Evolutionary conservation across 2,888 invertebrate genomes (phyloP), one percentile per base, ranked within the genome.

Genomic region (Temnothorax unifasciatus): DNA sequence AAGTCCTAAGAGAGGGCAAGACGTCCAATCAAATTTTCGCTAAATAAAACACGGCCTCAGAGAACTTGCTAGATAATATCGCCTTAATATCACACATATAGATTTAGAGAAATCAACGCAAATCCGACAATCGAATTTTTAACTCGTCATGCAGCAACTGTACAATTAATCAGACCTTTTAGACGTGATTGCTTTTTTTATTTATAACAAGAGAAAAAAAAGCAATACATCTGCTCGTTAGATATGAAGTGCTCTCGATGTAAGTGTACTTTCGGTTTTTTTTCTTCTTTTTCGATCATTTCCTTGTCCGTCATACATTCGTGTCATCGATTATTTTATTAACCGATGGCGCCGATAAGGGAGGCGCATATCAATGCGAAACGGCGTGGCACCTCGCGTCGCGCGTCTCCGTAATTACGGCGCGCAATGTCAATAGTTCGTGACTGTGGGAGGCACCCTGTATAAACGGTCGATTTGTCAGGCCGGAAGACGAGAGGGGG

Each of bases 391-490:
- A 47, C 38, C 38, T 74, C 61, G 34, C 50, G 13, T 41, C 63
- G 54, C 54, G 64, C 54, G 64, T 79, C 57, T 69, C 73, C 59
- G 34, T 79, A 81, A 81, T 81, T 81, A 81, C 59, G 73, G 47
- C 59, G 73, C 73, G 79, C 79, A 73, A 47, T 81, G 73, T 81
- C 79, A 81, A 73, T 81, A 81, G 47, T 73, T 81, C 59, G 73
- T 81, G 79, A 81, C 73, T 73, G 69, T 76, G 79, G 77, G 81
- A 84, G 89, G 83, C 77, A 89, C 61, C 79, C 74, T 85, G 73
- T 85, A 82, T 87, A 85, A 89, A 79, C 83, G 89, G 88, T 85
- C 89, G 89, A 88, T 88, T 89, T 88, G 89, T 88, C 89, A 88
- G 73, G 52, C 74, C 76, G 41, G 18, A 79, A 69, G 81, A 84